These are phyloP conservation scores for Lycaon pictus DNA, from an alignment of 2,113 vertebrate genomes.

Conservation along the genomic window DNA sequence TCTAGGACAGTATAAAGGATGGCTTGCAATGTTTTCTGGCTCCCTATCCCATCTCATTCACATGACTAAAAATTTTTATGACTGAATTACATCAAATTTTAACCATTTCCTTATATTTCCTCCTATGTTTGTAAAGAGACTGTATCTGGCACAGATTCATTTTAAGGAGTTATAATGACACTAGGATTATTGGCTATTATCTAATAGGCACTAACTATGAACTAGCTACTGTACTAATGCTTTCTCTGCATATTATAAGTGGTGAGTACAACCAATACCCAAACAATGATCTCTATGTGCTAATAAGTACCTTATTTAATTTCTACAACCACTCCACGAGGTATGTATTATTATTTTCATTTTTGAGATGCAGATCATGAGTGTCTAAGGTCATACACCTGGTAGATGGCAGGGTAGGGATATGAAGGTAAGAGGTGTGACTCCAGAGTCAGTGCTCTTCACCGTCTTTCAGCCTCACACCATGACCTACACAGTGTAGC, in stretches of 20 bases:
- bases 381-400: background rate
- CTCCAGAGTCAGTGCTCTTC: background rate
- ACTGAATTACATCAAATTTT: background rate
- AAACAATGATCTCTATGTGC: background rate
- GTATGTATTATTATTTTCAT: background rate
- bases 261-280: background rate
- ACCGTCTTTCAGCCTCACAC: background rate
- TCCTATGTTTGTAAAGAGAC: background rate
- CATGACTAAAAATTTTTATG: background rate
- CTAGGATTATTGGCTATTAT: background rate
- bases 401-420: background rate
- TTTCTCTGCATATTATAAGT: background rate
- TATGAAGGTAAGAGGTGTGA: background rate
- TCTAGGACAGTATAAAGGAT: background rate
- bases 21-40: background rate
- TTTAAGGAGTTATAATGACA: constrained; percentile 44
- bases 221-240: background rate
- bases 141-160: background rate
- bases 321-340: background rate
- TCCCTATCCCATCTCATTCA: background rate
- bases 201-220: background rate
- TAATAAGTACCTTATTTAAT: background rate
- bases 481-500: background rate
- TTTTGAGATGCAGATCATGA: background rate
- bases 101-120: background rate